These are phyloP conservation scores for Lacerta agilis DNA, from an alignment of 2,797 vertebrate genomes.

Conservation along the genomic window DNA sequence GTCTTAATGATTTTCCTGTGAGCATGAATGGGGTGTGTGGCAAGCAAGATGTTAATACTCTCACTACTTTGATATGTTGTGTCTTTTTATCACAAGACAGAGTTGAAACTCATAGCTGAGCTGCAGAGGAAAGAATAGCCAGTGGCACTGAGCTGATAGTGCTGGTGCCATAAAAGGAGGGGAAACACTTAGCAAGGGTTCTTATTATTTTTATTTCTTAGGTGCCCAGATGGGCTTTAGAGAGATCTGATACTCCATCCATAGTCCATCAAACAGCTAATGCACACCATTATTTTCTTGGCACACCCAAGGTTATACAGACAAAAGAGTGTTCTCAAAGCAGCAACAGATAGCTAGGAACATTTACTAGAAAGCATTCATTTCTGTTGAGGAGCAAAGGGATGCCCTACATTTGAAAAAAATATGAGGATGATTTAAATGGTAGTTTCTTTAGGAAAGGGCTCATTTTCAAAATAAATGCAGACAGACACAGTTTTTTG, in stretches of 20 bases:
- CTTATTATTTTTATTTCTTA: conserved; percentile 39
- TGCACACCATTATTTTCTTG: neutral
- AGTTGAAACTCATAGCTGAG: neutral
- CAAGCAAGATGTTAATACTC: conserved; percentile 19
- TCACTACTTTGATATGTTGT: neutral
- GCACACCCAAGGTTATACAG: neutral
- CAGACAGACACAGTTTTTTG: neutral
- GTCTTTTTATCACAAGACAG: conserved; percentile 10
- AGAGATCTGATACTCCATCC: conserved; percentile 5
- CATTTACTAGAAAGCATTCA: neutral
- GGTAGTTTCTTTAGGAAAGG: neutral
- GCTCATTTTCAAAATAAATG: conserved; percentile 18
- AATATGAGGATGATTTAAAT: neutral
- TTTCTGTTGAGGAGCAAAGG: neutral
- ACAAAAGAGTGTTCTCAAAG: neutral
- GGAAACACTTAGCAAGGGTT: neutral
- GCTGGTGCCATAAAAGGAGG: neutral
- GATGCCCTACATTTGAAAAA: neutral
- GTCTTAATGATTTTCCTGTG: conserved; percentile 2
- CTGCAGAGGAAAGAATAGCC: neutral
- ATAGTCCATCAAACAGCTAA: neutral
- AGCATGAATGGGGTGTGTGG: neutral
- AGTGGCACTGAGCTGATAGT: neutral
- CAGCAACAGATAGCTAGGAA: neutral
- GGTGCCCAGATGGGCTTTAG: conserved; percentile 5